These are phyloP conservation scores for Rhaphigaster nebulosa DNA, from an alignment of 2,888 invertebrate genomes.

Conservation along the genomic window DNA sequence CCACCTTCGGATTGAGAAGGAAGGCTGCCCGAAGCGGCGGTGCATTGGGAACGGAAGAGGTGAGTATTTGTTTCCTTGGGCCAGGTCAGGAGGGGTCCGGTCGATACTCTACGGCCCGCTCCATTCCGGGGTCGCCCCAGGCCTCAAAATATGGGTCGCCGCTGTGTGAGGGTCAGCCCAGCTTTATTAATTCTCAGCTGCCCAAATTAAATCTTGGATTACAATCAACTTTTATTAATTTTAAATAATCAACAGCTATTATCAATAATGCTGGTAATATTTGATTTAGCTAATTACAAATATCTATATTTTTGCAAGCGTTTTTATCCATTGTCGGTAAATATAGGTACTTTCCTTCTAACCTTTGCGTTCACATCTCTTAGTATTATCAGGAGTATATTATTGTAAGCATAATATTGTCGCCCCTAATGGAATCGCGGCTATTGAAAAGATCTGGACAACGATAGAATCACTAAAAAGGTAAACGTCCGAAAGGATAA, in stretches of 20 bases:
- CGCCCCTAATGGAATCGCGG: too few relatives aligned
- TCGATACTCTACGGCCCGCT: background rate
- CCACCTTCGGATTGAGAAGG: background rate
- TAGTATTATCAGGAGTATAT: too few relatives aligned
- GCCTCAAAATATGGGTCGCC: background rate
- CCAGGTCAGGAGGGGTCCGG: conserved; percentile 34
- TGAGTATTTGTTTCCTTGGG: background rate
- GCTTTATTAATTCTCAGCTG: too few relatives aligned
- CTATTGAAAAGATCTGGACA: too few relatives aligned
- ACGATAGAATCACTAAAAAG: too few relatives aligned
- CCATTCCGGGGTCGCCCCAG: background rate
- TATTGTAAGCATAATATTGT: too few relatives aligned
- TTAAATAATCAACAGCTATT: too few relatives aligned
- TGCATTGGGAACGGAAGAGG: background rate
- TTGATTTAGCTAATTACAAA: background rate
- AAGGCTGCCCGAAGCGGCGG: background rate
- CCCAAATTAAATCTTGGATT: too few relatives aligned
- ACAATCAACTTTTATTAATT: too few relatives aligned
- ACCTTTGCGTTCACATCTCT: background rate
- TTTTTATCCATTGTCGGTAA: background rate
- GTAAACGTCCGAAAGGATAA: too few relatives aligned
- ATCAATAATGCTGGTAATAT: background rate
- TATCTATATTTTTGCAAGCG: background rate
- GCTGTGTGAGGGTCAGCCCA: background rate
- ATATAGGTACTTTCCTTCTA: background rate